A percentile compares a stretch with the other conserved stretches of the same genome.
These are phyloP conservation scores for Charina bottae DNA, from an alignment of 2,113 vertebrate species.

Conservation along the genomic window DNA sequence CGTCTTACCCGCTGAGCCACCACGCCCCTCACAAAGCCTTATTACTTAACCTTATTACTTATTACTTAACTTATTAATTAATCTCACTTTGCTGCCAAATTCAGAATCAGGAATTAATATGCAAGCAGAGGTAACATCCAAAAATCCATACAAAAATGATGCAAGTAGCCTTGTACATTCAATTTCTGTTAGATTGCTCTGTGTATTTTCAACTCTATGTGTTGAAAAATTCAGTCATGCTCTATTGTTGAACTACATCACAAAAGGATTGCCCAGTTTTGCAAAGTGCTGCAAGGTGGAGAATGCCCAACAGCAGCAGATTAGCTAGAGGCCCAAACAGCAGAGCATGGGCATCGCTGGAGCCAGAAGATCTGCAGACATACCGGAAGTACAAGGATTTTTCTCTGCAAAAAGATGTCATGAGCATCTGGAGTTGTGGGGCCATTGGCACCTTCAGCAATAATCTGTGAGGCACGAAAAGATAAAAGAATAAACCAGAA, in stretches of 20 bases:
- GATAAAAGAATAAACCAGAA: not conserved
- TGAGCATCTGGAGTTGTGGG: slow-evolving; percentile 88
- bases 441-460: slow-evolving; percentile 88
- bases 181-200: not conserved
- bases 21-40: too few relatives aligned
- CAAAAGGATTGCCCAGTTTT: not conserved
- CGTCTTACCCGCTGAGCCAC: too few relatives aligned
- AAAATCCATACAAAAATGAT: not conserved
- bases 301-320: not conserved
- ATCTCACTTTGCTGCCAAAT: not conserved
- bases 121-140: not conserved
- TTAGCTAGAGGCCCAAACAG: fast-evolving
- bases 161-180: not conserved
- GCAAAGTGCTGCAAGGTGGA: not conserved
- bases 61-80: not conserved
- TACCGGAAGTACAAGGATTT: slow-evolving; percentile 89
- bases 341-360: not conserved
- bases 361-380: slow-evolving; percentile 34
- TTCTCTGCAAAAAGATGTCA: slow-evolving; percentile 87
- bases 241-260: not conserved
- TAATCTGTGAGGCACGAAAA: slow-evolving; percentile 74
- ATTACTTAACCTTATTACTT: too few relatives aligned
- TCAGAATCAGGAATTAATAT: not conserved
- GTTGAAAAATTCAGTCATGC: not conserved
- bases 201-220: not conserved